Base-by-base conservation (phyloP, 1,140 invertebrate genomes). In the Cherax destructor region DNA sequence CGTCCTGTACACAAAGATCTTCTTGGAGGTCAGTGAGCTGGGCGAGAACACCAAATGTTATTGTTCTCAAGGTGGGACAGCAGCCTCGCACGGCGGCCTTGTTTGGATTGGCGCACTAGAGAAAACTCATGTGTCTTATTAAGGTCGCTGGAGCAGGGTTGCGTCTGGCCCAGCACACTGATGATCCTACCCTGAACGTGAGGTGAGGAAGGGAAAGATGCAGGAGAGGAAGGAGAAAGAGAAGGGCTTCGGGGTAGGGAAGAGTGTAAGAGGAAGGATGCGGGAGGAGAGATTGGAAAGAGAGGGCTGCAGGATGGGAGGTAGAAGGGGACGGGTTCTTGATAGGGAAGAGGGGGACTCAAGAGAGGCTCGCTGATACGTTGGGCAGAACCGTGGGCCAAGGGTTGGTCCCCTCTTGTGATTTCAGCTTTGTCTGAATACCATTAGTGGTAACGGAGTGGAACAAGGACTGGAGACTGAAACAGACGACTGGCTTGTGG, bases 51-150 rank as follows among this genome's bases (percentile, higher is more conserved):
- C 56, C 13, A 21, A 18, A 5, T 65, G 61, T 49, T 56, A n/a
- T 49, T 79, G 16, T 21, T 16, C 5, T 11, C 47, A 41, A 30
- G 50, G 77, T 7, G 41, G 77, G 69, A 65, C 61, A 65, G 61
- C 18, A 65, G 61, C 80, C 52, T 83, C 80, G 80, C 52, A 5
- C n/a, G 41, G 81, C 81, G 81, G 59, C 59, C 11, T 16, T 83
- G 81, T 83, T 83, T 49, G 47, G 59, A 18, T 83, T 56, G 80
- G 24, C 21, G 49, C 10, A 52, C 24, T 83, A 41, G 59, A 24
- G 24, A 30, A 74, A 74, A 74, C 69, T 74, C n/a, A n/a, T 74
- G 7, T 30, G 69, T 74, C 24, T 6, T n/a, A 74, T 74, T 74
- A 74, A 74, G 69, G 69, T 74, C n/a, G 69, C 24, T 74, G 6